Conservation (phyloP, 2,113 vertebrate genomes). For the Trichechus manatus region DNA sequence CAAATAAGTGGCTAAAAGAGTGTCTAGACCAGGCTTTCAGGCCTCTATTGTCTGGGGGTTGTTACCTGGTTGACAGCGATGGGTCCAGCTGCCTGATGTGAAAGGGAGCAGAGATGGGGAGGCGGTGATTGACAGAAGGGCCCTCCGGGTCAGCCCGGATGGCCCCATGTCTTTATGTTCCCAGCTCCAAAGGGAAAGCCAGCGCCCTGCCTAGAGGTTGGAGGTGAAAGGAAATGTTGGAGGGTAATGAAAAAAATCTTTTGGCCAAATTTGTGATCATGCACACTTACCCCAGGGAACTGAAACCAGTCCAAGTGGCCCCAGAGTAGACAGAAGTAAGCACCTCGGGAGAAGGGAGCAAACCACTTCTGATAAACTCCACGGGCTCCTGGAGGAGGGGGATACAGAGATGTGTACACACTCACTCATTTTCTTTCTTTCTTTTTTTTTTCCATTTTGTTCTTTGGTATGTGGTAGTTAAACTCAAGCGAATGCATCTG, state of each 20-base stretch:
- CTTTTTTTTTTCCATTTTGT: not conserved
- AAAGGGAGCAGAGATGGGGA: slow-evolving; percentile 90
- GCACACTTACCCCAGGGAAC: slow-evolving; percentile 87
- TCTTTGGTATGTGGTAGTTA: not conserved
- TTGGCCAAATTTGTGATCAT: slow-evolving; percentile 90
- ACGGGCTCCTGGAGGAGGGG: not conserved
- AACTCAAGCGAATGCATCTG: not conserved
- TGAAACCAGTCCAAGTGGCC: slow-evolving; percentile 79
- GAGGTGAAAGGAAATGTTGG: slow-evolving; percentile 92
- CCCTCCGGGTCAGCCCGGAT: slow-evolving; percentile 90
- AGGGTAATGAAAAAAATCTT: slow-evolving; percentile 92
- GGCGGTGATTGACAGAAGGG: slow-evolving; percentile 91
- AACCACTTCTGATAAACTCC: not conserved
- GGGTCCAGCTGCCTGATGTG: slow-evolving; percentile 94
- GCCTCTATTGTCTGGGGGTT: slow-evolving; percentile 93
- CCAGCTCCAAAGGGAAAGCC: slow-evolving; percentile 87
- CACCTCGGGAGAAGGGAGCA: slow-evolving; percentile 32
- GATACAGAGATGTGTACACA: not conserved
- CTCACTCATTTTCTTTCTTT: not conserved
- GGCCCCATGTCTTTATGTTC: slow-evolving; percentile 92
- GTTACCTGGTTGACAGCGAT: slow-evolving; percentile 95
- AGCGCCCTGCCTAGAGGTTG: slow-evolving; percentile 90
- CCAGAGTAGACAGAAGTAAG: slow-evolving; percentile 65
- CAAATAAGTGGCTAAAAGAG: slow-evolving; percentile 95
- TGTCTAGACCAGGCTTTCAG: slow-evolving; percentile 95